These are phyloP conservation scores for Lepidonotus clava DNA, from an alignment of 2,888 invertebrate species.

Conservation along the genomic window DNA sequence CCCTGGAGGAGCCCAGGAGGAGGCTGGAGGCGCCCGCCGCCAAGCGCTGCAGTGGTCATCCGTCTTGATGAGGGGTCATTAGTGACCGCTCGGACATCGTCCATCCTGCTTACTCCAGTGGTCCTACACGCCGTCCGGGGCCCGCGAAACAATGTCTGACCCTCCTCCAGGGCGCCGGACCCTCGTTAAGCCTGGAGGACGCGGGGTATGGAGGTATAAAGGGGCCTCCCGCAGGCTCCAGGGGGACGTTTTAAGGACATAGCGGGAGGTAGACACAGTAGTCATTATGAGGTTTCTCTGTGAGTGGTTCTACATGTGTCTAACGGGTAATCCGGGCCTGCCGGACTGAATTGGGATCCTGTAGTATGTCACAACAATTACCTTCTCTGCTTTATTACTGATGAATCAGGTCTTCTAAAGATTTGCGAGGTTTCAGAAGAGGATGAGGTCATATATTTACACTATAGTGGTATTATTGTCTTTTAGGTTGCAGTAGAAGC, in stretches of 20 bases:
- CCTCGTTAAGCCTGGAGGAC: neutral
- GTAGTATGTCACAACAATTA: too few species aligned
- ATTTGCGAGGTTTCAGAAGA: too few species aligned
- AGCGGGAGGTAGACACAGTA: neutral
- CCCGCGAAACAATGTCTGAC: slow-evolving; percentile 15
- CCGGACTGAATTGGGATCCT: too few species aligned
- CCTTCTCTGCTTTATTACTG: too few species aligned
- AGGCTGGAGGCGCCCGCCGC: neutral
- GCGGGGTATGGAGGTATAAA: neutral
- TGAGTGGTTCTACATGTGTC: neutral
- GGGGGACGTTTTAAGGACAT: neutral
- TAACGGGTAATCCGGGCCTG: too few species aligned
- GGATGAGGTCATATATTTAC: too few species aligned
- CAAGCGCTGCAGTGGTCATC: neutral
- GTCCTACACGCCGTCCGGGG: neutral
- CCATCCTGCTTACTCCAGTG: slow-evolving; percentile 4
- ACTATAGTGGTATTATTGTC: too few species aligned
- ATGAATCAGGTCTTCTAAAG: too few species aligned
- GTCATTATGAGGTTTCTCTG: neutral
- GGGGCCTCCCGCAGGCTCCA: neutral
- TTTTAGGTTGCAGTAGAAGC: too few species aligned
- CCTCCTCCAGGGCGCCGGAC: neutral
- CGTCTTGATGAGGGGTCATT: slow-evolving; percentile 22
- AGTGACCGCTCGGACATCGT: slow-evolving; percentile 29
- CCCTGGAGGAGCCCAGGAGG: slow-evolving; percentile 30